These are phyloP conservation scores for Corbicula japonica DNA, from an alignment of 2,888 invertebrate genomes.

Conservation along the genomic window DNA sequence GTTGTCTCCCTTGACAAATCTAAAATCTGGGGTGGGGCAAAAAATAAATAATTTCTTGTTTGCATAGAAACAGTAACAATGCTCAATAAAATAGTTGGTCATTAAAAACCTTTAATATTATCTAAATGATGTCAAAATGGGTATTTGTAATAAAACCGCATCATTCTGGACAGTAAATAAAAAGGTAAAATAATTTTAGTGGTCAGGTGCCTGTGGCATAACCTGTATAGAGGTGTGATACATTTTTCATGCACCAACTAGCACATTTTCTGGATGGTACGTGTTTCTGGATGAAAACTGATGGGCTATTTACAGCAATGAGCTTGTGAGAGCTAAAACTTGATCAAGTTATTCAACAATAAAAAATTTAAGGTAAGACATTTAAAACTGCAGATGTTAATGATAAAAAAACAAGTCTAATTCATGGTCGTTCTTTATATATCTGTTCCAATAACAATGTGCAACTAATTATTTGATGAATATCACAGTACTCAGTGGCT, in stretches of 20 bases:
- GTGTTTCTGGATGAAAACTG: conserved; percentile 10
- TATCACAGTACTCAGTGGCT: conserved; percentile 43
- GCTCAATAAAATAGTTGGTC: no score
- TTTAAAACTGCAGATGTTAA: conserved; percentile 33
- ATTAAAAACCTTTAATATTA: no score
- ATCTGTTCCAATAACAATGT: conserved; percentile 4
- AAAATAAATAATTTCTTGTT: no score
- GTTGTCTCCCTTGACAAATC: no score
- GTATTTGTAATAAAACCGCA: no score
- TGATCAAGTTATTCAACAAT: conserved; percentile 32
- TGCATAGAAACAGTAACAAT: no score
- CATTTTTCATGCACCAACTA: conserved; percentile 16
- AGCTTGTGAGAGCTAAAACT: conserved; percentile 28
- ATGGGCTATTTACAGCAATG: conserved; percentile 32
- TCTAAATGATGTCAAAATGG: no score
- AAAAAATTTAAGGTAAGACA: conserved; percentile 29
- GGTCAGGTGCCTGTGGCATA: conserved; percentile 30
- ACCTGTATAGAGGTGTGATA: conserved; percentile 18
- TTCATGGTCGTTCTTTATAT: conserved; percentile 2
- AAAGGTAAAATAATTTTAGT: no score
- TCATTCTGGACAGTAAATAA: conserved; percentile 9
- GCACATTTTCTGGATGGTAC: conserved; percentile 30
- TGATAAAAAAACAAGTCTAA: conserved; percentile 31
- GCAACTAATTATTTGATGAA: conserved; percentile 20
- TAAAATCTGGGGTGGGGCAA: no score